These are phyloP conservation scores for Augiades crinisus DNA, from an alignment of 2,888 invertebrate species.

Conservation along the genomic window DNA sequence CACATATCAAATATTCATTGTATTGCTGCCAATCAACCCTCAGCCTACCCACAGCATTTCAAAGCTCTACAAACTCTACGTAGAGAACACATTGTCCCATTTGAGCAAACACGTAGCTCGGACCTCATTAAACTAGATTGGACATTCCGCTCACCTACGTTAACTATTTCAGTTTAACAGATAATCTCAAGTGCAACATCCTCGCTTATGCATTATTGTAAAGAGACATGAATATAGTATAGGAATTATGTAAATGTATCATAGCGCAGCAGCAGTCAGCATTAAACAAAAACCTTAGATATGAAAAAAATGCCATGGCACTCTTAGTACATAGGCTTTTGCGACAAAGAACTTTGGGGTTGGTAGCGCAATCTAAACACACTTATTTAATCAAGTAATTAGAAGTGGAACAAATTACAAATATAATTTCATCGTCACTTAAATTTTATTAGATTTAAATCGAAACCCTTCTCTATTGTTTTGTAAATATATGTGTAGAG, in stretches of 20 bases:
- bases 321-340: too few species aligned
- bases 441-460: too few species aligned
- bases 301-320: too few species aligned
- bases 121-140: conserved; percentile 27
- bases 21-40: conserved; percentile 8
- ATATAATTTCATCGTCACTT: too few species aligned
- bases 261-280: too few species aligned
- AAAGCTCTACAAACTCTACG: neutral
- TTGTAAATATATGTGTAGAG: too few species aligned
- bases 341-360: too few species aligned
- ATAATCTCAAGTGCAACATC: conserved; percentile 21
- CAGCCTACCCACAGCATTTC: neutral
- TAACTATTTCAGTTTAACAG: conserved; percentile 20
- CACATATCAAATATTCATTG: conserved; percentile 10
- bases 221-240: neutral
- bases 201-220: conserved; percentile 17
- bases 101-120: conserved; percentile 8
- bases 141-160: conserved; percentile 27
- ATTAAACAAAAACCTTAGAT: too few species aligned
- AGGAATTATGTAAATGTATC: neutral
- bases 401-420: too few species aligned
- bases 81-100: conserved; percentile 8
- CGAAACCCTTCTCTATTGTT: too few species aligned
- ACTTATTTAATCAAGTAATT: too few species aligned
- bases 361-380: too few species aligned